A percentile compares a stretch with the other conserved stretches of the same genome.
Conservation (phyloP, 53 echinoderm and acorn worm species). For the Mesocentrotus franciscanus region DNA sequence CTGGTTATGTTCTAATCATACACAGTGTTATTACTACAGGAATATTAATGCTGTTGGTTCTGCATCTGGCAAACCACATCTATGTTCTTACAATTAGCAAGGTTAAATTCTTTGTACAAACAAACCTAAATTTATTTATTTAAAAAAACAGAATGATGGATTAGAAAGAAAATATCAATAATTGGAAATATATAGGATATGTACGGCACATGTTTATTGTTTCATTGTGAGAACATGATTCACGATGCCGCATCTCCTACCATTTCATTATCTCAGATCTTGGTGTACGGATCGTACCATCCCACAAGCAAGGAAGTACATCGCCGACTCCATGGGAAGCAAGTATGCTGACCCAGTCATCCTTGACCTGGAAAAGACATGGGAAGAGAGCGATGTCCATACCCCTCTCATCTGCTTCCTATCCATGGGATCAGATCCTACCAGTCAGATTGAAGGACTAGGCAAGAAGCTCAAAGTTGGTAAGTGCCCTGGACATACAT, state of each 20-base stretch:
- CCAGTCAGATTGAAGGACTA: conserved; percentile 97
- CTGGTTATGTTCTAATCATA: too few relatives aligned
- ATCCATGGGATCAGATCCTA: conserved; percentile 99
- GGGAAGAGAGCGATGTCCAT: conserved; percentile 92
- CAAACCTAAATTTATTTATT: background rate
- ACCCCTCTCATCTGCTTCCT: conserved; percentile 98
- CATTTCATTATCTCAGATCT: conserved; percentile 63
- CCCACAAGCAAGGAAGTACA: conserved; percentile 99
- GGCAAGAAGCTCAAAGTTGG: conserved; percentile 98
- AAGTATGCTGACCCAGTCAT: conserved; percentile 97
- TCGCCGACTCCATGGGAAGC: conserved; percentile 88
- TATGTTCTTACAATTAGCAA: background rate
- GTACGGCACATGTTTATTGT: background rate
- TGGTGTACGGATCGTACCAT: conserved; percentile 99
- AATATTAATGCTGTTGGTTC: background rate
- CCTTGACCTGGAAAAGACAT: conserved; percentile 97
- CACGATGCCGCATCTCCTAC: background rate
- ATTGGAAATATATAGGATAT: too few relatives aligned
- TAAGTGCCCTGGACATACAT: conserved; percentile 60
- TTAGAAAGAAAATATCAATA: background rate
- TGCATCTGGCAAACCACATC: background rate
- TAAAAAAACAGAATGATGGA: background rate
- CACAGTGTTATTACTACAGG: background rate
- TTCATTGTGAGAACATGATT: background rate
- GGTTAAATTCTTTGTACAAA: background rate